A percentile compares a stretch with the other conserved stretches of the same genome.
Conservation (phyloP, 2,888 invertebrate genomes). For the Acleris sparsana region DNA sequence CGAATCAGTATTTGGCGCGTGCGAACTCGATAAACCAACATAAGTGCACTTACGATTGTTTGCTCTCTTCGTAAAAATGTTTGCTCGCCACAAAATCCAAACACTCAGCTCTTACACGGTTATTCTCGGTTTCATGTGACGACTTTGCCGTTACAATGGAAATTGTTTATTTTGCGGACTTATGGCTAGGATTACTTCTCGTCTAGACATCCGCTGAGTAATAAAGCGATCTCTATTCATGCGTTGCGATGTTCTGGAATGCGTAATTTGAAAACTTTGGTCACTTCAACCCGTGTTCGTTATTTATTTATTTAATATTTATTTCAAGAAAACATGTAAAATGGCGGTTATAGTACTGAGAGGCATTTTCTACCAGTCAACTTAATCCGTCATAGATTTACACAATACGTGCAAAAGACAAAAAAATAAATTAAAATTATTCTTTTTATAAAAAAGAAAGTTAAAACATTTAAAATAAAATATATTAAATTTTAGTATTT, state of each 20-base stretch:
- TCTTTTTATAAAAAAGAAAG: too few relatives aligned
- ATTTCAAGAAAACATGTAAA: too few relatives aligned
- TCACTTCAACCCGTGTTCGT: neutral
- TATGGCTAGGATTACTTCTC: constrained; percentile 49
- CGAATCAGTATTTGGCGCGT: constrained; percentile 19
- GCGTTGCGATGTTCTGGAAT: constrained; percentile 36
- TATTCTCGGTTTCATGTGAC: constrained; percentile 23
- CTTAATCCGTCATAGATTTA: too few relatives aligned
- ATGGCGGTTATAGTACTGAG: too few relatives aligned
- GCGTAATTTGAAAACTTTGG: constrained; percentile 14
- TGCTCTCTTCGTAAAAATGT: constrained; percentile 23
- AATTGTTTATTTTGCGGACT: constrained; percentile 51
- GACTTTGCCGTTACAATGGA: constrained; percentile 21
- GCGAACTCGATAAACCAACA: constrained; percentile 11
- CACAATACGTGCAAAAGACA: too few relatives aligned
- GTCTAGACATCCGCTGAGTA: constrained; percentile 51
- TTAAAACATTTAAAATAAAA: too few relatives aligned
- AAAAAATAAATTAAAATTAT: too few relatives aligned
- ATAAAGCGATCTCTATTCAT: constrained; percentile 56
- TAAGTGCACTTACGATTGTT: constrained; percentile 32
- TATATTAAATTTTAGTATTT: too few relatives aligned
- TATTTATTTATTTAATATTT: neutral
- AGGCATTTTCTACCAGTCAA: too few relatives aligned
- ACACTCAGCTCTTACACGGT: constrained; percentile 23
- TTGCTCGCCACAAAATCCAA: constrained; percentile 32